Base-by-base conservation (phyloP, 2,797 vertebrate species). In the Loriculus beryllinus region DNA sequence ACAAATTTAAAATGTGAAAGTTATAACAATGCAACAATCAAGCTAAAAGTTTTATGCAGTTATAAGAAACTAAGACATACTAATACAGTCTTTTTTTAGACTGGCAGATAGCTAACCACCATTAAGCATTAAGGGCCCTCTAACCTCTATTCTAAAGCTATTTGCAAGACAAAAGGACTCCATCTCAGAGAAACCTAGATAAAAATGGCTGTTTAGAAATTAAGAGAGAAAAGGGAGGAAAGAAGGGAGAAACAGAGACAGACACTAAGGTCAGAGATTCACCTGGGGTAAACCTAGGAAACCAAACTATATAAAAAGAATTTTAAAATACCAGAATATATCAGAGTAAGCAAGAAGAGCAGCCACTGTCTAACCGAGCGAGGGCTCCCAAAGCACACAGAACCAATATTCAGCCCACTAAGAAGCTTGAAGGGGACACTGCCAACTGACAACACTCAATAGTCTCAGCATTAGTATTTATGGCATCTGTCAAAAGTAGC, bases 401-500 rank as follows among this genome's bases (percentile, higher is more conserved):
- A 48, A 77, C 43, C 0, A 0, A 48, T 3, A 16, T 0, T 9
- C 48, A 72, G 39, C 37, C 63, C 69, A 25, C 33, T 17, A 5
- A 12, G 31, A 31, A 80, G 69, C 28, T 59, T 60, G 25, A 39
- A 56, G 62, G 48, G 11, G 31, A 52, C 1, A 0, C 42, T 67
- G 52, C 39, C 76, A 70, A n/a, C 25, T 4, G 6, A 28, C 37
- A 68, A 35, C 49, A 18, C 67, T 74, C 33, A 64, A 0, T 8
- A 17, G 14, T 76, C n/a, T 48, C 14, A 28, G 28, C 62, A 63
- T 21, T 47, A 26, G 57, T 21, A 64, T 14, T 59, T 35, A 76
- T 3, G 10, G 76, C 76, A 80, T 29, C 43, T 63, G 37, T 56
- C 56, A 74, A 56, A 82, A 82, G 64, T 7, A 77, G 22, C 17